phyloP scores from a whole-genome alignment of 2,797 vertebrate genomes.

The Agapornis canus region DNA sequence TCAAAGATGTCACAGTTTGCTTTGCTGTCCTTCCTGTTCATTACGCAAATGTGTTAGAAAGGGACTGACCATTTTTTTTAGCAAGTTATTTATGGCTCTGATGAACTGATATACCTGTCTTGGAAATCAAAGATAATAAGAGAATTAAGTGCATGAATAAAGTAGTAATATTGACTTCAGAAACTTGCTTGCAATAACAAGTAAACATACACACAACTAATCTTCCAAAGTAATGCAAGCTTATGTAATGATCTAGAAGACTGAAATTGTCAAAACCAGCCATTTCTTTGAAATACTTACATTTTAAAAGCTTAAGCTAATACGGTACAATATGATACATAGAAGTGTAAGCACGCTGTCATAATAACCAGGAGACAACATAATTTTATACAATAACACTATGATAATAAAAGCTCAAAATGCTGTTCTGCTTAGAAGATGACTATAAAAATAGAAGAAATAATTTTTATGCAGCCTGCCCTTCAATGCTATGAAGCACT shows the following conservation, averaged over 20 bases:
- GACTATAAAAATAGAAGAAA: neutral
- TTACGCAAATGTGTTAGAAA: neutral
- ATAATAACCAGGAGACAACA: neutral
- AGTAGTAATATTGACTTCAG: neutral
- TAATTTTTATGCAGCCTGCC: neutral
- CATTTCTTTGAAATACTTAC: neutral
- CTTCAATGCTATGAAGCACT: neutral
- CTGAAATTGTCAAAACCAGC: neutral
- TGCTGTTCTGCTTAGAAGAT: neutral
- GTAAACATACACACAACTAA: accelerated
- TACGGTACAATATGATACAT: neutral
- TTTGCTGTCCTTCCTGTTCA: neutral
- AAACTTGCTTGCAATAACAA: neutral
- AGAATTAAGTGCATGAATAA: neutral
- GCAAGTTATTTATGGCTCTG: neutral
- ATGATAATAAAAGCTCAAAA: neutral
- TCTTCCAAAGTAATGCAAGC: neutral
- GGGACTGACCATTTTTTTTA: neutral
- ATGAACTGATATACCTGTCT: neutral
- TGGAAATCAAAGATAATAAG: neutral
- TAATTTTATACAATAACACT: neutral
- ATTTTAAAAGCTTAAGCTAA: neutral
- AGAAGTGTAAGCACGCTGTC: neutral
- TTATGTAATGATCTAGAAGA: neutral
- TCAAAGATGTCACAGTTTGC: neutral